Base-by-base conservation (phyloP, 1,140 invertebrate genomes). In the Heliconius melpomene region DNA sequence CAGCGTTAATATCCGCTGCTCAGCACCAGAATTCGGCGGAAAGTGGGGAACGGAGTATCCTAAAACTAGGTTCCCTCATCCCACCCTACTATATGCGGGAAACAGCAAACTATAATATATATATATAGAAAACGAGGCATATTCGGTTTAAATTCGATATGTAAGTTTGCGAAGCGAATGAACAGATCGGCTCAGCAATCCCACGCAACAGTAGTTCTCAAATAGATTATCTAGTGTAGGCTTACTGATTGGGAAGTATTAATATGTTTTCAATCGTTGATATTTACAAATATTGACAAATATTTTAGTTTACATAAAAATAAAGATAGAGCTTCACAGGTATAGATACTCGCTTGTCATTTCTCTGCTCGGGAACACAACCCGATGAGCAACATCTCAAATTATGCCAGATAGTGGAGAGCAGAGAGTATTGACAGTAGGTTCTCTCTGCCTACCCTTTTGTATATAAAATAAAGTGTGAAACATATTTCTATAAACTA, bases 221-320 rank as follows among this genome's bases (percentile, higher is more conserved):
- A 36, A 26, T 70, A 70, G 40, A 70, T 76, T 32, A 29, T 50
- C 75, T 71, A 50, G 26, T 71, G 16, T 70, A 23, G 36, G 29
- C 7, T 26, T 60, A 36, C 20, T 36, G 9, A n/a, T 60, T n/a
- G 20, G 71, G 54, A 36, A 40, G 74, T 20, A 60, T 66, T 11
- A 46, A 77, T 50, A 57, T 77, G 60, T 71, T 32, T 71, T 46
- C 46, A 77, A 71, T 77, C 16, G 36, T 8, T 77, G 18, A 66
- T 66, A 66, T 5, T 26, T 29, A 5, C 11, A 60, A 60, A 20
- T 57, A 23, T 57, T 57, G 7, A n/a, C 9, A 2, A 8, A 54
- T 7, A 54, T 7, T 54, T n/a, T 54, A 54, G 20, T 40, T 9
- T 11, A 40, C 9, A 40, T 11, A 40, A 40, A 40, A 40, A 40